phyloP scores from a whole-genome alignment of 1,140 invertebrate genomes.

The Chrysoperla carnea region DNA sequence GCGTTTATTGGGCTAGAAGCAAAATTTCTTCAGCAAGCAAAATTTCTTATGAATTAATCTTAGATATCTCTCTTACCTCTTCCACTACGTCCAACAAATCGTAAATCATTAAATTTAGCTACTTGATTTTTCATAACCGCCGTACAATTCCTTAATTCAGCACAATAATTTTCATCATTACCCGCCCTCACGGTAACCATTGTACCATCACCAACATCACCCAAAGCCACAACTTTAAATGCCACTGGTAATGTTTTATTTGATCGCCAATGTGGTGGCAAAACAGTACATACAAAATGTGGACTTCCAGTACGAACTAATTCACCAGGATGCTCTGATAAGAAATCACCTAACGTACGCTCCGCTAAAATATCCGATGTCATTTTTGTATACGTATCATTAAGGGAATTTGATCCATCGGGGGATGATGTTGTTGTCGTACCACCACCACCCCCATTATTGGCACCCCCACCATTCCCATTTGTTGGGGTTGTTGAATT shows the following conservation, averaged over 20 bases:
- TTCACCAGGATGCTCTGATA: conserved; percentile 83
- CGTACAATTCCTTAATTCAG: conserved; percentile 81
- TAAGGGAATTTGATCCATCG: conserved; percentile 37
- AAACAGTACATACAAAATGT: conserved; percentile 78
- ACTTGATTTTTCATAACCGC: conserved; percentile 96
- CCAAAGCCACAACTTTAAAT: conserved; percentile 83
- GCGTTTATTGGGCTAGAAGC: too few species aligned
- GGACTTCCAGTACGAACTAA: conserved; percentile 84
- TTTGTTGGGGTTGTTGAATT: conserved; percentile 19
- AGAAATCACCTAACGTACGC: conserved; percentile 71
- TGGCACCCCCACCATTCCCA: conserved; percentile 20
- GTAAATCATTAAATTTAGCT: conserved; percentile 94
- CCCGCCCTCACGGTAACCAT: conserved; percentile 89
- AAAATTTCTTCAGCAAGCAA: too few species aligned
- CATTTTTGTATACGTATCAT: conserved; percentile 77
- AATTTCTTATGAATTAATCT: too few species aligned
- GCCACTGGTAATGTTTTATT: conserved; percentile 92
- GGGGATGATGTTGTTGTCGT: conserved; percentile 31
- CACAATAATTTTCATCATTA: conserved; percentile 95
- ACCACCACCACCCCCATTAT: conserved; percentile 29
- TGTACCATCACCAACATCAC: conserved; percentile 87
- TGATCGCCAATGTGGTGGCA: conserved; percentile 91
- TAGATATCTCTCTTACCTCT: conserved; percentile 87
- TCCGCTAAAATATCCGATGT: conserved; percentile 73
- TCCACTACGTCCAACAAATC: conserved; percentile 93